Conservation (phyloP, 2,797 vertebrate species). For the Clarias pachynema region DNA sequence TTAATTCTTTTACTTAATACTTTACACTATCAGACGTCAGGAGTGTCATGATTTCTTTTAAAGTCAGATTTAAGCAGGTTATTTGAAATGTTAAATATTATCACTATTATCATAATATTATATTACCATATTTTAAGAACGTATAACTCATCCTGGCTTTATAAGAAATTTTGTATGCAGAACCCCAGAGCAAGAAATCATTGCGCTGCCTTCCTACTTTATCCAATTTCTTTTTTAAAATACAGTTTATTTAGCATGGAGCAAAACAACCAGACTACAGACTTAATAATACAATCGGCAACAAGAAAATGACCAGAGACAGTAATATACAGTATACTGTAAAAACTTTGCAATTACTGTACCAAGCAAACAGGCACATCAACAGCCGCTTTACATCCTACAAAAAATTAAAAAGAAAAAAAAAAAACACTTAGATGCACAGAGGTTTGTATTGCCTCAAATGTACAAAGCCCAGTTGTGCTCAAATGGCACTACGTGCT, state of each 20-base stretch:
- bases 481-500: background rate
- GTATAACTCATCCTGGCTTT: background rate
- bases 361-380: background rate
- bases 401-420: background rate
- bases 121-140: background rate
- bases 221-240: background rate
- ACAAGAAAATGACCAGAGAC: background rate
- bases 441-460: background rate
- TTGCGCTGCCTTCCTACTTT: background rate
- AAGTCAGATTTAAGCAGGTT: background rate
- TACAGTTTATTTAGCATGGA: background rate
- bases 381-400: background rate
- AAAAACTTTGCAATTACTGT: background rate
- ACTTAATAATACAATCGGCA: background rate
- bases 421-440: background rate
- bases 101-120: background rate
- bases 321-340: background rate
- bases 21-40: too few relatives aligned
- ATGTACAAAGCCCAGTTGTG: background rate
- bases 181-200: background rate
- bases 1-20: too few relatives aligned
- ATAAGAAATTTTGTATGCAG: background rate
- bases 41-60: background rate
- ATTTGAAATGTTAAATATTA: background rate
- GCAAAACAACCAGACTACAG: background rate